Evolutionary conservation across 2,797 vertebrate genomes (phyloP).

Genomic region (Mormyrus proboscirostris): DNA sequence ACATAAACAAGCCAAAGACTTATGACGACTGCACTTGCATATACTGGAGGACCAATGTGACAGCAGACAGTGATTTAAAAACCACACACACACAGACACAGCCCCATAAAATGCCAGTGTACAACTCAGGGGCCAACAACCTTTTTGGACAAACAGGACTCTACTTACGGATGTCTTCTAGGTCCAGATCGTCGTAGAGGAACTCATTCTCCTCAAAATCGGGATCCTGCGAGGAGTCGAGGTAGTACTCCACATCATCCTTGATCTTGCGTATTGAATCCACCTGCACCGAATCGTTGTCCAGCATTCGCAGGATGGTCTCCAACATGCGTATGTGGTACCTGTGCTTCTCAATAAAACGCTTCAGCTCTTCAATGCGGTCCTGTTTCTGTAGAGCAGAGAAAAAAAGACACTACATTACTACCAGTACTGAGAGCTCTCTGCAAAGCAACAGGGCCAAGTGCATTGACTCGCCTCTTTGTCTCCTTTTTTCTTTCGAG

Average conservation of each 20-base stretch:
- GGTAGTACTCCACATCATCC: conserved; percentile 91
- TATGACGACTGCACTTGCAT: background rate
- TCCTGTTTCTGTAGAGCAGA: conserved; percentile 73
- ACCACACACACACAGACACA: background rate
- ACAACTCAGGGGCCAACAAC: background rate
- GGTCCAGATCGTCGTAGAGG: conserved; percentile 86
- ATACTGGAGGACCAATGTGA: background rate
- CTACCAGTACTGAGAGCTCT: background rate
- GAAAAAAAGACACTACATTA: background rate
- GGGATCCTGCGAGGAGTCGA: conserved; percentile 89
- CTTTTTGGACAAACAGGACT: background rate
- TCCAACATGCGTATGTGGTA: conserved; percentile 92
- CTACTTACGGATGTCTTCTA: conserved; percentile 89
- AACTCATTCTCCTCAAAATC: conserved; percentile 96
- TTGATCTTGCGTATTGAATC: conserved; percentile 89
- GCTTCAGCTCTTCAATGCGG: conserved; percentile 85
- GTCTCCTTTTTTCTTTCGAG: conserved; percentile 87
- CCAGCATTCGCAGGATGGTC: conserved; percentile 90
- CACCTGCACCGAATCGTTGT: conserved; percentile 88
- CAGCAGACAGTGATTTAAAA: background rate
- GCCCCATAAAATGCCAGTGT: background rate
- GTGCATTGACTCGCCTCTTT: conserved; percentile 68
- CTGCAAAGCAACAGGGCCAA: background rate
- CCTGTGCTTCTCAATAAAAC: conserved; percentile 81
- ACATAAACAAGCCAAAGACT: background rate